Evolutionary conservation across 2,888 invertebrate species (phyloP), one percentile per base, ranked within the genome.

Genomic region (Yponomeuta sedellus): DNA sequence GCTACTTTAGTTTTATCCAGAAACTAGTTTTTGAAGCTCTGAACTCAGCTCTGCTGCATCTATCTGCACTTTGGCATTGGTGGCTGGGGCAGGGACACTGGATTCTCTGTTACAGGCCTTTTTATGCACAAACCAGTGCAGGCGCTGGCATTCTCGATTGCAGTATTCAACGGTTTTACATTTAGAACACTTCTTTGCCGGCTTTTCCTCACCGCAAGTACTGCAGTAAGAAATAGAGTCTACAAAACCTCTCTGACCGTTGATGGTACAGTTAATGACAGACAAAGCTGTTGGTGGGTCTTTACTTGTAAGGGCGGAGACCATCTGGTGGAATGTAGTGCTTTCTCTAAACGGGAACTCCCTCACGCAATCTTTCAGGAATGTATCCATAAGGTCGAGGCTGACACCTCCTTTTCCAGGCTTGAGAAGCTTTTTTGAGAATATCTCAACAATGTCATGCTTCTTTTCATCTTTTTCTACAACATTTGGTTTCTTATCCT

Each of bases 81-180:
- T 72, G 16, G 83, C 71, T 3, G 78, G 65, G 0, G 77, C 70
- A 0, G 88, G 86, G 4, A 81, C 82, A 68, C 92, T 92, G 0
- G 88, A 85, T 69, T 95, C 92, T 70, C 95, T 91, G 68, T 94
- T 93, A 77, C 97, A 97, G 56, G 94, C 94, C 77, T 97, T 97
- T 85, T 97, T 97, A 82, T 97, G 97, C 76, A 96, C 94, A 77
- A 96, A 96, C 97, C 97, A 97, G 81, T 97, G 98, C 63, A 98
- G 89, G 71, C 97, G 94, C 83, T 99, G 99, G 81, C 99, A 99
- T 77, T 96, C 96, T 68, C 96, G 93, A 84, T 97, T 96, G 87
- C 99, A 99, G 81, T 99, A 99, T 80, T 96, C 95, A 65, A 97
- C 97, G 67, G 94, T 93, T 92, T 97, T 98, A 86, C 99, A 99